Evolutionary conservation across 2,113 vertebrate genomes (phyloP), one percentile per base, ranked within the genome.

Genomic region (Accipiter cooperii): DNA sequence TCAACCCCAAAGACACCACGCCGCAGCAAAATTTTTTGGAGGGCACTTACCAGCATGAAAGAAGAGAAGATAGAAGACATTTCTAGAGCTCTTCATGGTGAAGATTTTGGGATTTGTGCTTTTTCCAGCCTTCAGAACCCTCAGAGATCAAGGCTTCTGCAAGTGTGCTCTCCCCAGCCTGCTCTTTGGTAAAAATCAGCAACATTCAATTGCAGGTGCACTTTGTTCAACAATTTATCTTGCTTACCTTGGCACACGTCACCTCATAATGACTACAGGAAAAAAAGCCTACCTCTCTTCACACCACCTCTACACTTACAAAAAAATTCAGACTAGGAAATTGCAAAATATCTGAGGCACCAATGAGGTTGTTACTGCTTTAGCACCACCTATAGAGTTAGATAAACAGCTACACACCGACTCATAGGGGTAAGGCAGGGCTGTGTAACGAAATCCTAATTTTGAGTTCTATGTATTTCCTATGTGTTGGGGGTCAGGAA

Each of bases 21-120:
- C 10, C 46, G 87, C 70, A 84, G 46, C 26, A 64, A 33, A 84
- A 31, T 6, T 9, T 61, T 76, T 46, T 49, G 29, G n/a, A 89
- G 8, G 16, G 26, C 24, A 94, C 97, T 96, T 96, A 98, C 97
- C 95, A 47, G 75, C 17, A 21, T 78, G 91, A 85, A 95, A 60
- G 89, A 95, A 86, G 49, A 94, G 55, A 57, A 85, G 65, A 89
- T 0, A 95, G 49, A 88, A 94, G 38, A 92, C 13, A 17, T 12
- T 78, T 75, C 44, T 44, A 4, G 34, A 54, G 52, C 14, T 69
- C 76, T 73, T 94, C 96, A 97, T 96, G n/a, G 49, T 75, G 38
- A 78, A 70, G 33, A 20, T 28, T 8, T 22, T 14, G 15, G 8
- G 17, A 81, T 77, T 31, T 77, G 29, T 81, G 28, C 47, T 74